A percentile compares a stretch with the other conserved stretches of the same genome.
Evolutionary conservation across 37 sponge, comb jelly and placozoan genomes (phyloP).

Genomic region (Spongilla lacustris): DNA sequence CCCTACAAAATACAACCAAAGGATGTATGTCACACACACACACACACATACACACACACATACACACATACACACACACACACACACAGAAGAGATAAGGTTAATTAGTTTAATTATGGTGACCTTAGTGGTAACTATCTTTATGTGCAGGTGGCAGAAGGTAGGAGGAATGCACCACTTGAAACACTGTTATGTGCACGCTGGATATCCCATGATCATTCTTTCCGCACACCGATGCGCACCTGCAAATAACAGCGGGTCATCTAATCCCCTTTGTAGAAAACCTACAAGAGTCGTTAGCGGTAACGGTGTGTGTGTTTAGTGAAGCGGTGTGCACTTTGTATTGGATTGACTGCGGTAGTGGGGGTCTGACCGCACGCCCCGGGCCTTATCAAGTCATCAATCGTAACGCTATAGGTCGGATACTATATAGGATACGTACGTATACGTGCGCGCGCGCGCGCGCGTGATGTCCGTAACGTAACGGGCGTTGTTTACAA

Average conservation of each 20-base stretch:
- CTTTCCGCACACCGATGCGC: background rate
- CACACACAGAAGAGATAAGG: no score
- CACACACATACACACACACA: conserved; percentile 9
- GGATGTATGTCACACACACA: background rate
- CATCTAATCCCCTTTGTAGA: background rate
- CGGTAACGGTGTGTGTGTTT: background rate
- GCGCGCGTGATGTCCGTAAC: no score
- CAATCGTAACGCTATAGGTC: background rate
- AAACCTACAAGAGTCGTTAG: background rate
- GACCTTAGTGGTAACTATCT: no score
- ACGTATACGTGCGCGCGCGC: background rate
- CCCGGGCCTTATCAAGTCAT: background rate
- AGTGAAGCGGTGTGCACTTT: background rate
- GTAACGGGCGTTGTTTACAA: background rate
- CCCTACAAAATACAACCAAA: no score
- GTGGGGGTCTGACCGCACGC: background rate
- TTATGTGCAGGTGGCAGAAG: background rate
- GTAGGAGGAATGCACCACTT: background rate
- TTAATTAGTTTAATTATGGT: no score
- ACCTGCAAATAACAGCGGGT: background rate
- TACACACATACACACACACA: conserved; percentile 16
- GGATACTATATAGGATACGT: background rate
- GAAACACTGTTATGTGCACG: background rate
- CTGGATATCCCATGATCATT: background rate
- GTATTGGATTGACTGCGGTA: background rate